Base-by-base conservation (phyloP, 1,140 invertebrate species). In the Araneus ventricosus region DNA sequence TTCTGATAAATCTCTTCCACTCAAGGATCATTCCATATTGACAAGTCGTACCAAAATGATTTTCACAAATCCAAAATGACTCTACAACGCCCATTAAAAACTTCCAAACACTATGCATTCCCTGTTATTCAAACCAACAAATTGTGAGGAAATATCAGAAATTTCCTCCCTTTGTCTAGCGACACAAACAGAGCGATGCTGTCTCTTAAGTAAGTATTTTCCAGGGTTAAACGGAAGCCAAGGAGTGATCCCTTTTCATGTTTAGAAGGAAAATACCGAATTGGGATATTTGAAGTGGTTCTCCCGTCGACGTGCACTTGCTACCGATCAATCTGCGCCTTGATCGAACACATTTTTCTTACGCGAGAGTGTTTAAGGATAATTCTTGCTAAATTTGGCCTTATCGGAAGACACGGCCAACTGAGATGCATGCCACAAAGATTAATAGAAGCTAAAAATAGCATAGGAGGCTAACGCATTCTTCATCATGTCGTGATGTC, bases 391-490 rank as follows among this genome's bases (percentile, higher is more conserved):
- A 27, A 70, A 34, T 70, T 37, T 30, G 27, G 14, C 30, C 20
- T 10, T 70, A 70, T 27, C 67, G 67, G 27, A 70, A 70, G 8
- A 8, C 4, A 4, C 10, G 4, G 27, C 4, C 10, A 27, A 30
- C 27, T 70, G 67, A 70, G 27, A 17, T 70, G 20, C 7, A 8
- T 37, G 34, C 30, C 67, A 4, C 67, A 30, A 34, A 70, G 27
- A 7, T 70, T 70, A 67, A 67, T 67, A 67, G 67, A 10, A 70
- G 67, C 27, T 70, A 70, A 70, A 70, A 70, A 30, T 70, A 70
- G 27, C 67, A 30, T 30, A 27, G 4, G 7, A 27, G 67, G 10
- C 10, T 27, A 17, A 10, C 4, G 27, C 7, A 70, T 34, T 27
- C 10, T 70, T 70, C 4, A 27, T 2, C 3, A 10, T 70, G 27